Base-by-base conservation (phyloP, 2,113 vertebrate genomes). In the Dissostichus mawsoni region DNA sequence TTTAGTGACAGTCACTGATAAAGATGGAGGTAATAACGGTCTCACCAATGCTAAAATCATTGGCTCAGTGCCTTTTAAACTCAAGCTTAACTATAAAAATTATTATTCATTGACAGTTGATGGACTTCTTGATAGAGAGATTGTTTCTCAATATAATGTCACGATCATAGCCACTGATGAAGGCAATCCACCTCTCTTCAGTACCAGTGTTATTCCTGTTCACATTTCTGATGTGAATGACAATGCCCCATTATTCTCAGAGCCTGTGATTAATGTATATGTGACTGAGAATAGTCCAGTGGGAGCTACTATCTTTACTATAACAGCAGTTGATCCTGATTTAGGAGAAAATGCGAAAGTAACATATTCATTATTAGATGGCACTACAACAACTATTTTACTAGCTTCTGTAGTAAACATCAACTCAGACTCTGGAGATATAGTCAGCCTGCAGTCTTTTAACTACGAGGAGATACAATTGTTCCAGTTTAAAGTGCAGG, bases 171-270 rank as follows among this genome's bases (percentile, higher is more conserved):
- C 96, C 23, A 90, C 83, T 0, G 96, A 98, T 79, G 92, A 95
- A 65, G 97, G 96, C 0, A 94, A 62, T 3, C 96, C 96, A 8
- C 85, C 95, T 29, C 93, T 97, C 12, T 95, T 94, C 55, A 93
- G 89, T 56, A 85, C 41, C 41, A 93, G 73, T 69, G 85, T 90
- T 0, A 61, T 96, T 50, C 92, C 78, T 17, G 90, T 97, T 61
- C 87, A 95, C 0, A 77, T 98, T 61, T 94, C 95, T 56, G 97
- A 98, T 0, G 95, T 97, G 6, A 98, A 98, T 36, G 96, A 98
- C 63, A 97, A 98, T 17, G 51, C 93, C 0, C 97, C 97, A 5
- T 86, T 41, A 5, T 98, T 98, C 69, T 5, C 70, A 57, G 90
- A 93, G 4, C 41, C 76, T 0, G 8, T 86, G 0, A 84, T 95